Conservation (phyloP, 2,113 vertebrate species). For the Hiodon alosoides region DNA sequence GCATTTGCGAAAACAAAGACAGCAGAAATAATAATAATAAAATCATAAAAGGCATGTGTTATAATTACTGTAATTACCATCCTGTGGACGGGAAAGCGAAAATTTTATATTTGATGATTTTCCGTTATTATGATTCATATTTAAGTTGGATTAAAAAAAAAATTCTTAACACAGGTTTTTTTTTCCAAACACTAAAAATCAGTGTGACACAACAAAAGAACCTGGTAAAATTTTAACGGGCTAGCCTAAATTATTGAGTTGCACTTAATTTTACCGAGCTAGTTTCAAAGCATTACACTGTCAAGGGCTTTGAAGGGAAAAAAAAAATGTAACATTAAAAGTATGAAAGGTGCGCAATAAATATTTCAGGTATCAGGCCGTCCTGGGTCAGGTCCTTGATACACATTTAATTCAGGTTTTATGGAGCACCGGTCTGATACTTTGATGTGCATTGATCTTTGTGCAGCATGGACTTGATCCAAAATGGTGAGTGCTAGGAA, state of each 20-base stretch:
- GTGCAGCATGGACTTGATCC: background rate
- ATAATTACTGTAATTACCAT: too few relatives aligned
- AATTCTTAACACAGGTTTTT: background rate
- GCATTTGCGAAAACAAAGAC: too few relatives aligned
- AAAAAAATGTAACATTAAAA: conserved; percentile 26
- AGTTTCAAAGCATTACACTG: conserved; percentile 19
- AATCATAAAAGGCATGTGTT: too few relatives aligned
- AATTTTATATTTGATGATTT: too few relatives aligned
- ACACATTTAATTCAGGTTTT: background rate
- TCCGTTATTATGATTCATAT: background rate
- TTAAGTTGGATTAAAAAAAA: too few relatives aligned
- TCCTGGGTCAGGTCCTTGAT: background rate
- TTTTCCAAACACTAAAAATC: background rate
- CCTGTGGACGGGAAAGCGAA: too few relatives aligned
- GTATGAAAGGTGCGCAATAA: conserved; percentile 22
- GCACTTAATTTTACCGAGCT: conserved; percentile 15
- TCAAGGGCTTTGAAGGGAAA: conserved; percentile 5
- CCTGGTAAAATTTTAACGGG: conserved; percentile 6
- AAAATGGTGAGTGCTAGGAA: background rate
- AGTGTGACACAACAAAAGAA: background rate
- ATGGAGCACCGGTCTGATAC: background rate
- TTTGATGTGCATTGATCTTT: background rate
- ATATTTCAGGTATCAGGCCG: conserved; percentile 22
- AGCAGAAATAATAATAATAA: background rate
- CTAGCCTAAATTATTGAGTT: conserved; percentile 23